Evolutionary conservation across 2,888 invertebrate species (phyloP).

Genomic region (Quadroppia sp.): DNA sequence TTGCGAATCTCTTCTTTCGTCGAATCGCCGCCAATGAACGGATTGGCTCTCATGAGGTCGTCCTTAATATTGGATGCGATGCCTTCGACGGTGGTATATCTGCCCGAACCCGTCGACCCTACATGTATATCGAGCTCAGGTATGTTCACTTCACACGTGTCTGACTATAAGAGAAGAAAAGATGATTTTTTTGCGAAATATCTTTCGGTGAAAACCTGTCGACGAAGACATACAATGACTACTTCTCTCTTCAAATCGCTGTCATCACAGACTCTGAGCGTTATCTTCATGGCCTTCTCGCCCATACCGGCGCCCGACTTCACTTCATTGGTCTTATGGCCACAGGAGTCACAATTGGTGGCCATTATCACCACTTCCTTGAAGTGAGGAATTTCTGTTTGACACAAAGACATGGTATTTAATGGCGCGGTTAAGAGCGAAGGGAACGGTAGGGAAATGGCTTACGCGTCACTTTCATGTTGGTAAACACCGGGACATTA

Average conservation of each 20-base stretch:
- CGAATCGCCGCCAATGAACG: constrained; percentile 50
- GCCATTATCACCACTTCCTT: constrained; percentile 99
- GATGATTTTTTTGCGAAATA: too few species aligned
- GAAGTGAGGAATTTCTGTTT: constrained; percentile 91
- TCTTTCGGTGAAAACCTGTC: neutral
- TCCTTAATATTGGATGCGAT: constrained; percentile 71
- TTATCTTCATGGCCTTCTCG: constrained; percentile 70
- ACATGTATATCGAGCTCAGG: constrained; percentile 86
- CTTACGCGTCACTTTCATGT: constrained; percentile 85
- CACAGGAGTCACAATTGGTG: constrained; percentile 83
- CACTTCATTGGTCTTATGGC: constrained; percentile 89
- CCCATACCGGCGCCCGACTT: constrained; percentile 89
- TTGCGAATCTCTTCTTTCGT: constrained; percentile 58
- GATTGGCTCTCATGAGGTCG: constrained; percentile 59
- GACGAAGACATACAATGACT: constrained; percentile 30
- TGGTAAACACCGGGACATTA: constrained; percentile 73
- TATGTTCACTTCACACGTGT: constrained; percentile 70
- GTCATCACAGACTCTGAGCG: constrained; percentile 61
- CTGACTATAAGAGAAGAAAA: constrained; percentile 59
- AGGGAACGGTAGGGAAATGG: too few species aligned
- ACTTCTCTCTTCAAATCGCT: constrained; percentile 43
- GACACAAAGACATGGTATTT: neutral
- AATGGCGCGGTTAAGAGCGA: neutral
- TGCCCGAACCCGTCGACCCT: constrained; percentile 78
- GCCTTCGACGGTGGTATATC: constrained; percentile 94